phyloP scores from a whole-genome alignment of 2,888 invertebrate genomes.

The Ochropleura leucogaster region DNA sequence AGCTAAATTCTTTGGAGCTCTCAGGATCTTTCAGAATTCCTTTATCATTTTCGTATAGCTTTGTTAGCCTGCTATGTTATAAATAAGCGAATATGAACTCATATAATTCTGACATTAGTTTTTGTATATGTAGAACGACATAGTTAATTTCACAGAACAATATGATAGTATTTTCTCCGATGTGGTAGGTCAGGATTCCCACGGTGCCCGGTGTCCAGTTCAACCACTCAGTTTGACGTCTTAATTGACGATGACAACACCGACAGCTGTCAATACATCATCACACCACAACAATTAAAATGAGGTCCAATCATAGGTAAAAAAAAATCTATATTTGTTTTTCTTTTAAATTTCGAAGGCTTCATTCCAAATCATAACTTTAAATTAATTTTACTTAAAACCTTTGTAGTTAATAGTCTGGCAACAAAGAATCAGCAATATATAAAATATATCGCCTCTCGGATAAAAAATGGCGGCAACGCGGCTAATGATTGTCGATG shows the following conservation, averaged over 20 bases:
- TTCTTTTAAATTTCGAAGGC: not conserved
- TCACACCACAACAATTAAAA: conserved; percentile 10
- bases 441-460: conserved; percentile 55
- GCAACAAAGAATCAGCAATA: conserved; percentile 44
- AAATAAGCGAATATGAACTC: not conserved
- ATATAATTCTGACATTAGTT: not conserved
- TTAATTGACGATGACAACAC: conserved; percentile 44
- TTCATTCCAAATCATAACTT: conserved; percentile 9
- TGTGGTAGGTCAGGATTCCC: conserved; percentile 51
- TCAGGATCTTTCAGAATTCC: not conserved
- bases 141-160: not conserved
- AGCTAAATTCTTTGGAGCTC: not conserved
- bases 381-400: conserved; percentile 11
- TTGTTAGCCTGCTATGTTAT: not conserved
- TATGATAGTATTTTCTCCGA: not conserved
- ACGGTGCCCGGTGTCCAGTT: conserved; percentile 41
- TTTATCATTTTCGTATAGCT: not conserved
- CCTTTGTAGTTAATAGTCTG: conserved; percentile 21
- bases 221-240: conserved; percentile 22
- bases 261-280: conserved; percentile 48
- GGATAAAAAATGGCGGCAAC: conserved; percentile 75
- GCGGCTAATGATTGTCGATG: conserved; percentile 76
- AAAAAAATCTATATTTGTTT: not conserved
- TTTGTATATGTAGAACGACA: not conserved
- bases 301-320: not conserved